Evolutionary conservation across 2,888 invertebrate species (phyloP), one percentile per base, ranked within the genome.

Genomic region (Harpalus rubripes): DNA sequence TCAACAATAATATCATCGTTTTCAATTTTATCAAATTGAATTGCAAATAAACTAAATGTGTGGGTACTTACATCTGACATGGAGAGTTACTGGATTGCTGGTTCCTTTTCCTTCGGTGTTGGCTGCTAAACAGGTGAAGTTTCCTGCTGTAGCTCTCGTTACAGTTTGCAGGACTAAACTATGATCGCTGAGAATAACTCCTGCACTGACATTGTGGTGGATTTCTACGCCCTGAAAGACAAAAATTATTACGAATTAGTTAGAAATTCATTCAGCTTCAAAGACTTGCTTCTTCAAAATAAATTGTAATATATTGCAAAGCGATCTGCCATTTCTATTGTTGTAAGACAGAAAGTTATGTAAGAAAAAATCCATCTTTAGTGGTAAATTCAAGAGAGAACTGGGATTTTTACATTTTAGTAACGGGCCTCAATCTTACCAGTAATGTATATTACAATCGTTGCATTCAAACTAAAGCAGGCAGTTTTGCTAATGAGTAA

Each of bases 121-220:
- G 85, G 95, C 95, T 41, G 97, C 97, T 90, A 96, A 93, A 90
- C 97, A 97, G 84, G 96, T 96, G 92, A 97, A 97, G 91, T 96
- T 95, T 4, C 97, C 97, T n/a, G 96, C 96, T 41, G 96, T 95
- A 86, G 94, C 94, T 86, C 96, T 93, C 65, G 95, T 96, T 85
- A 97, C 96, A 88, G 95, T 95, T 90, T 97, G 97, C 85, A 97
- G 94, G 7, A 97, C 97, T 87, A 97, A 92, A 89, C 96, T 96
- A 91, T 96, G 96, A 89, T 97, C 96, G 90, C 96, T 97, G 88
- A 97, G 93, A 88, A 97, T 96, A 85, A 97, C 93, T 56, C 97
- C 97, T 10, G 95, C 95, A 1, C 94, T 95, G 87, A 95, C 94
- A 91, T 97, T 97, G 91, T 96, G 96, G 91, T 94, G 95, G 88